These are phyloP conservation scores for Plectrocnemia conspersa DNA, from an alignment of 1,140 invertebrate species.

Conservation along the genomic window DNA sequence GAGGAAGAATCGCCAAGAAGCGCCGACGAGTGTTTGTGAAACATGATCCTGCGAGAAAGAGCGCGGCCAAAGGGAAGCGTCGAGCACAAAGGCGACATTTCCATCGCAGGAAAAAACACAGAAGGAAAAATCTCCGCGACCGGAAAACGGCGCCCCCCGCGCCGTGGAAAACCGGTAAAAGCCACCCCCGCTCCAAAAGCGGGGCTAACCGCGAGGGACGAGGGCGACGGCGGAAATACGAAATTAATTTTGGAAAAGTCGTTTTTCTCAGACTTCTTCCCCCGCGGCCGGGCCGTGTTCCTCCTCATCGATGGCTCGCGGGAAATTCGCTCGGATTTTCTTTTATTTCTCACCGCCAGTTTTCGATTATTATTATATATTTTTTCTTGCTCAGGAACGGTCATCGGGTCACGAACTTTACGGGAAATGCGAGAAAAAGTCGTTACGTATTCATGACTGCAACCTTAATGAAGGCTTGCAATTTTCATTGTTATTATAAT, in stretches of 20 bases:
- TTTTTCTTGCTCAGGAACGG: too few relatives aligned
- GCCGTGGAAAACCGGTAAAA: background rate
- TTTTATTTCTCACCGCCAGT: constrained; percentile 2
- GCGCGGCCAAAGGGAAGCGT: constrained; percentile 29
- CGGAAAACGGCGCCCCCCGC: constrained; percentile 3
- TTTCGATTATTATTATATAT: too few relatives aligned
- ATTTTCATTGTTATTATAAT: too few relatives aligned
- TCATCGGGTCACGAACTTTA: background rate
- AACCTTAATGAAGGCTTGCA: too few relatives aligned
- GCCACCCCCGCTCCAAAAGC: background rate
- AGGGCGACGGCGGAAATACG: constrained; percentile 18
- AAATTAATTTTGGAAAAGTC: constrained; percentile 28
- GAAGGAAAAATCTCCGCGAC: constrained; percentile 15
- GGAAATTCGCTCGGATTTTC: constrained; percentile 1
- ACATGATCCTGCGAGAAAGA: constrained; percentile 34
- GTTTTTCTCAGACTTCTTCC: constrained; percentile 19
- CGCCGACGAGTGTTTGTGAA: constrained; percentile 32
- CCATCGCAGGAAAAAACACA: constrained; percentile 18
- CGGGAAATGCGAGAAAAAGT: too few relatives aligned
- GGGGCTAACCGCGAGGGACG: constrained; percentile 3
- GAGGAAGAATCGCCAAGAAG: constrained; percentile 5
- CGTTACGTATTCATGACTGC: too few relatives aligned
- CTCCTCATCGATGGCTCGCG: constrained; percentile 1
- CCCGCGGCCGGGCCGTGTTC: constrained; percentile 1
- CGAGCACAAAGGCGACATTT: constrained; percentile 34